phyloP scores from a whole-genome alignment of 1,140 invertebrate species.

The Drosophila nannoptera region DNA sequence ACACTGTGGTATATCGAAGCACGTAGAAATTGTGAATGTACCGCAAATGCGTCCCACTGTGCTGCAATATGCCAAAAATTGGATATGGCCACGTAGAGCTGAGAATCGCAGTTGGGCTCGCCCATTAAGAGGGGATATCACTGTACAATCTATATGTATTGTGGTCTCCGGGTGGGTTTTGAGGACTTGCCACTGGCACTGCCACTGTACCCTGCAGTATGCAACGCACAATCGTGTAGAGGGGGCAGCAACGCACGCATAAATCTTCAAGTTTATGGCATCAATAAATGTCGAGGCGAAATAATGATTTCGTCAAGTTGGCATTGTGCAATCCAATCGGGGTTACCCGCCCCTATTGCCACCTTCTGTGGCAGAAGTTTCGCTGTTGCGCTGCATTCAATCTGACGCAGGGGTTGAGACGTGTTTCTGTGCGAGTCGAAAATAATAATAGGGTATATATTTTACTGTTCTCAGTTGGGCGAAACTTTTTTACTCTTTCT shows the following conservation, averaged over 20 bases:
- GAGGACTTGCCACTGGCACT: constrained; percentile 17
- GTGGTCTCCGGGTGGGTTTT: constrained; percentile 50
- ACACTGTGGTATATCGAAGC: constrained; percentile 20
- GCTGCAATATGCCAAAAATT: constrained; percentile 75
- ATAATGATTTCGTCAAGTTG: constrained; percentile 77
- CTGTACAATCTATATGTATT: constrained; percentile 23
- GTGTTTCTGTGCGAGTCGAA: neutral
- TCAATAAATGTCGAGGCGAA: constrained; percentile 76
- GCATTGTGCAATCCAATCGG: constrained; percentile 58
- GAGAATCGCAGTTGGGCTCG: constrained; percentile 27
- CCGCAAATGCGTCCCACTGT: constrained; percentile 51
- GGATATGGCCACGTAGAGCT: constrained; percentile 66
- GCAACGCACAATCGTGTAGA: constrained; percentile 22
- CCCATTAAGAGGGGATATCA: constrained; percentile 48
- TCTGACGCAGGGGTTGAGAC: neutral
- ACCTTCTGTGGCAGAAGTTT: constrained; percentile 15
- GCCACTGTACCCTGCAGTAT: constrained; percentile 18
- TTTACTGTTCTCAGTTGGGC: neutral
- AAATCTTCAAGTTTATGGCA: constrained; percentile 77
- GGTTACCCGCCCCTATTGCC: constrained; percentile 38
- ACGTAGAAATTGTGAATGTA: neutral
- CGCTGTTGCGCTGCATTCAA: constrained; percentile 28
- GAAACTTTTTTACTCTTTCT: constrained; percentile 8
- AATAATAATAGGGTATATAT: constrained; percentile 5
- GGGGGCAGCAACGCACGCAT: constrained; percentile 54